phyloP scores from a whole-genome alignment of 2,888 invertebrate species.

The Lingula anatina region DNA sequence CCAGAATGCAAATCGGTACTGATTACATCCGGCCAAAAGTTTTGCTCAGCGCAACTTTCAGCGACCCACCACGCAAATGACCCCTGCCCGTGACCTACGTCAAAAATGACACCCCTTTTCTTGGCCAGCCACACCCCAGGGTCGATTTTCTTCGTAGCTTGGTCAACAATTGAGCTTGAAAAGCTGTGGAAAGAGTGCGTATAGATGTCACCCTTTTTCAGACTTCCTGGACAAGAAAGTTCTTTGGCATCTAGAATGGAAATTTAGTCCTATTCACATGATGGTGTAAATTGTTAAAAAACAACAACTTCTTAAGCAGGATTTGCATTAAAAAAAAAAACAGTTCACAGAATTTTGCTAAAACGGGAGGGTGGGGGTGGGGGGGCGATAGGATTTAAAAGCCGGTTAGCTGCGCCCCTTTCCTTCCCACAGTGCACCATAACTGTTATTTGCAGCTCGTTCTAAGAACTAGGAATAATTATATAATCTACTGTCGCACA shows the following conservation, averaged over 20 bases:
- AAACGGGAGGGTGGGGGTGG: too few relatives aligned
- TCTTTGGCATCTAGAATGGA: background rate
- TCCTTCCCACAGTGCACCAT: too few relatives aligned
- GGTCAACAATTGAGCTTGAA: constrained; percentile 20
- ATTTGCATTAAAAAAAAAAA: background rate
- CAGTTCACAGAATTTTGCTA: too few relatives aligned
- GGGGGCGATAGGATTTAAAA: too few relatives aligned
- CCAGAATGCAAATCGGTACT: constrained; percentile 33
- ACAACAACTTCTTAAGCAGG: background rate
- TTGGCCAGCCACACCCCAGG: constrained; percentile 27
- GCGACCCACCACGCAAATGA: constrained; percentile 36
- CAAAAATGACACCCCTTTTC: constrained; percentile 33
- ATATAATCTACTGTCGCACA: too few relatives aligned
- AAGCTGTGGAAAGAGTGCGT: constrained; percentile 34
- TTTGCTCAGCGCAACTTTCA: constrained; percentile 21
- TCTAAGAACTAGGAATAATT: too few relatives aligned
- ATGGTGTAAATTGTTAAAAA: background rate
- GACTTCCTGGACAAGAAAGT: constrained; percentile 25
- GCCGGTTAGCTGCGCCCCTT: too few relatives aligned
- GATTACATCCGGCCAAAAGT: constrained; percentile 35
- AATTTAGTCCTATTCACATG: constrained; percentile 9
- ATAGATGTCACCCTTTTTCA: constrained; percentile 33
- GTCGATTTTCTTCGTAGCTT: constrained; percentile 11
- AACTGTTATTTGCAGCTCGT: too few relatives aligned
- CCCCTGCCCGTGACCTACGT: constrained; percentile 39